phyloP scores from a whole-genome alignment of 2,113 vertebrate genomes.

The Myrmecophaga tridactyla region DNA sequence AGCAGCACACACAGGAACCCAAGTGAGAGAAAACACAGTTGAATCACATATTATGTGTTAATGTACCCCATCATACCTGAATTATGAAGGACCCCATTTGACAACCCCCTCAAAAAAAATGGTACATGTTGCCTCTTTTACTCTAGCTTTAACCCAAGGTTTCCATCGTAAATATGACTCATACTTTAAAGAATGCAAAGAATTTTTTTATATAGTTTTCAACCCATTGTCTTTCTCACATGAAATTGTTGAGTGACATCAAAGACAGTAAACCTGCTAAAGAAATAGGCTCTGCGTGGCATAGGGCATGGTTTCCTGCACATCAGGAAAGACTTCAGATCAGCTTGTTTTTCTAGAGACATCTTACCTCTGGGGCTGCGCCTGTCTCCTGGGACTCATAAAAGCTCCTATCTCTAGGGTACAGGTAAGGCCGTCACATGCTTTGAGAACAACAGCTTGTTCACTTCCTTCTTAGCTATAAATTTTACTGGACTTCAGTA shows the following conservation, averaged over 20 bases:
- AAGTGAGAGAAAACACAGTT: not conserved
- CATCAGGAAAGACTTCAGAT: constrained; percentile 39
- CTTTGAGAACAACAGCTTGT: constrained; percentile 52
- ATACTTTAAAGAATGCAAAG: not conserved
- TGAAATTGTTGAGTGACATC: constrained; percentile 37
- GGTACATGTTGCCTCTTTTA: not conserved
- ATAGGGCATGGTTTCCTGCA: not conserved
- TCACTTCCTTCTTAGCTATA: constrained; percentile 61
- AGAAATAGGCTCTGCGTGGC: not conserved
- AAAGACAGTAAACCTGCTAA: not conserved
- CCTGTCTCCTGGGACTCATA: constrained; percentile 19
- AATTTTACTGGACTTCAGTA: constrained; percentile 71
- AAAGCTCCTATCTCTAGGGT: constrained; percentile 71
- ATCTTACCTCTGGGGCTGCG: constrained; percentile 10
- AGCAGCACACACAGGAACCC: not conserved
- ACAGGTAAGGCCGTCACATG: constrained; percentile 60
- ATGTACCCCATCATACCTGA: not conserved
- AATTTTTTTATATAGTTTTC: constrained; percentile 50
- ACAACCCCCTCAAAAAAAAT: not conserved
- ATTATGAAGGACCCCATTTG: not conserved
- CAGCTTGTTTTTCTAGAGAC: constrained; percentile 6
- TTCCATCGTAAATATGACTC: constrained; percentile 49
- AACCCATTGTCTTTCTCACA: constrained; percentile 54
- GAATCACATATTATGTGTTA: not conserved
- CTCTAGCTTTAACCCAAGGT: not conserved